These are phyloP conservation scores for Clinocottus analis DNA, from an alignment of 2,113 vertebrate genomes.

Conservation along the genomic window DNA sequence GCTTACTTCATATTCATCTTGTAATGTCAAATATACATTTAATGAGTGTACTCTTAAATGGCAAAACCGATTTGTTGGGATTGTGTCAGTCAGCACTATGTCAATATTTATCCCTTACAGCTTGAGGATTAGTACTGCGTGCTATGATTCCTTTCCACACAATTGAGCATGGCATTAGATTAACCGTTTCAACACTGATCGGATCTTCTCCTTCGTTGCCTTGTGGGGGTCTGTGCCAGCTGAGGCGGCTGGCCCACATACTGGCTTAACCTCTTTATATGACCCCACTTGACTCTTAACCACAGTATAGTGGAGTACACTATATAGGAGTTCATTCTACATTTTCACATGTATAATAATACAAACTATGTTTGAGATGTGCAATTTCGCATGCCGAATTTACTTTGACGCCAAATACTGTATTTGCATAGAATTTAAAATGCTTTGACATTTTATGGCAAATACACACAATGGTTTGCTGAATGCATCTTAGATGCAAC, in stretches of 20 bases:
- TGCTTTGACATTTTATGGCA: neutral
- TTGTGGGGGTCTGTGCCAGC: slow-evolving; percentile 29
- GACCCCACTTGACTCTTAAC: slow-evolving; percentile 53
- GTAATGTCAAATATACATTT: neutral
- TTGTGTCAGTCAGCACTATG: slow-evolving; percentile 60
- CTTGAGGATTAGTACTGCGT: slow-evolving; percentile 71
- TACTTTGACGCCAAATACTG: neutral
- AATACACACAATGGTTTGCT: neutral
- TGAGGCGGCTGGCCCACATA: slow-evolving; percentile 67
- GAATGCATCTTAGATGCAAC: neutral
- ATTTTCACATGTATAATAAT: neutral
- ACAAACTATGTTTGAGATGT: slow-evolving; percentile 1
- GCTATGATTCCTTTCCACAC: slow-evolving; percentile 72
- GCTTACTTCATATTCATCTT: neutral
- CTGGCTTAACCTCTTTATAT: slow-evolving; percentile 60
- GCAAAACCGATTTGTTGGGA: slow-evolving; percentile 59
- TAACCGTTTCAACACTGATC: slow-evolving; percentile 77
- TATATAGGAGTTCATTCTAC: neutral
- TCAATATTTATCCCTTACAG: slow-evolving; percentile 76
- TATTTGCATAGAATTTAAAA: neutral
- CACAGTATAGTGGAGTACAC: slow-evolving; percentile 3
- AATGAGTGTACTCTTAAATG: neutral
- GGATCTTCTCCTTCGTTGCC: slow-evolving; percentile 56
- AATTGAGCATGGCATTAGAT: slow-evolving; percentile 73
- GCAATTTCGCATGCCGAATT: neutral